A percentile compares a stretch with the other conserved stretches of the same genome.
These are phyloP conservation scores for Aphelinus atriplicis DNA, from an alignment of 1,140 invertebrate genomes.

Conservation along the genomic window DNA sequence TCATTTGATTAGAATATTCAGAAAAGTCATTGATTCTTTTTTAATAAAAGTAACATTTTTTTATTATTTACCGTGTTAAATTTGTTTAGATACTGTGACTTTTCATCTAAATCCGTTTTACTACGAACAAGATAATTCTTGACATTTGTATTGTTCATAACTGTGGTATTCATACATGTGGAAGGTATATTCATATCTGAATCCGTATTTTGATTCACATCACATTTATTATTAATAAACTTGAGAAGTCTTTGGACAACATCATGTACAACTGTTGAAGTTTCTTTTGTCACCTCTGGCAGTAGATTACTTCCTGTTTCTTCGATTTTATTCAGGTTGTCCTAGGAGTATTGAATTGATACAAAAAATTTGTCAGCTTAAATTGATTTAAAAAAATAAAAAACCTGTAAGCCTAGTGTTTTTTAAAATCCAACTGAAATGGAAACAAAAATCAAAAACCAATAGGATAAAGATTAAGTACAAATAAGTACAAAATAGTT, in stretches of 20 bases:
- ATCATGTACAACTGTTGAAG: constrained; percentile 45
- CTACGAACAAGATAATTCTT: constrained; percentile 44
- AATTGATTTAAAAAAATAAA: no score
- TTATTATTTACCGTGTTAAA: no score
- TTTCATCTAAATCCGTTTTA: constrained; percentile 32
- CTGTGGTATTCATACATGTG: background rate
- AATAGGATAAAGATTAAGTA: no score
- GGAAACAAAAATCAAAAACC: no score
- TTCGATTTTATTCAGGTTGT: constrained; percentile 51
- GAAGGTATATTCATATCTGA: constrained; percentile 11
- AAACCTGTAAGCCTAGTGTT: no score
- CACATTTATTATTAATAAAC: constrained; percentile 44
- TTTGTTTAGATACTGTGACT: background rate
- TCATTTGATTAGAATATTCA: no score
- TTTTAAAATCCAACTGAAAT: no score
- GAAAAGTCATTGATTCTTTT: no score
- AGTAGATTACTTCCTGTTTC: constrained; percentile 57
- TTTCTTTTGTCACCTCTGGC: constrained; percentile 50
- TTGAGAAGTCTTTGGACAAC: constrained; percentile 49
- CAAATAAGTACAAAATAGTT: no score
- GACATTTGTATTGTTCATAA: constrained; percentile 35
- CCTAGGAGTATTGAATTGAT: constrained; percentile 36
- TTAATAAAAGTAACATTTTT: no score
- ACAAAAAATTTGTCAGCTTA: background rate
- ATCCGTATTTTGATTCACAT: constrained; percentile 41